Percentiles rank a stretch among this genome's conserved stretches.
Evolutionary conservation across 2,888 invertebrate species (phyloP).

Genomic region (Helleia helle): DNA sequence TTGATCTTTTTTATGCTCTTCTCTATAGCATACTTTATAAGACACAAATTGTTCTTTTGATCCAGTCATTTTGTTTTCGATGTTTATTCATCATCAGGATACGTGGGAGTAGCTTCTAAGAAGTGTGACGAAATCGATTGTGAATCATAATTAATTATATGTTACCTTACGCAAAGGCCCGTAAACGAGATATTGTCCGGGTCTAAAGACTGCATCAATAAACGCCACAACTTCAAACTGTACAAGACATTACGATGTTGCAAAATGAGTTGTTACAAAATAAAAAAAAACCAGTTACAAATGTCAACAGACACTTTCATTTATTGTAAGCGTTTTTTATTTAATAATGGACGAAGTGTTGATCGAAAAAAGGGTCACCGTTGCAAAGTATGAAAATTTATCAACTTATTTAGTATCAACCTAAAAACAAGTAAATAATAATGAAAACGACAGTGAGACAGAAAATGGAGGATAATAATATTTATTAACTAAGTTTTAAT

Average conservation of each 20-base stretch:
- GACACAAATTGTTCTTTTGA: background rate
- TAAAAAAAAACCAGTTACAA: background rate
- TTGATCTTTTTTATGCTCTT: background rate
- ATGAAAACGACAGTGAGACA: no score
- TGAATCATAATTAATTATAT: slow-evolving; percentile 45
- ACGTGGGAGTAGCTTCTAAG: slow-evolving; percentile 44
- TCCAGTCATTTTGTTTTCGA: slow-evolving; percentile 21
- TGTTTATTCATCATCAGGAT: slow-evolving; percentile 35
- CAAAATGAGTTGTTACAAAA: background rate
- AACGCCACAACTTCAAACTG: no score
- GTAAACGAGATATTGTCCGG: no score
- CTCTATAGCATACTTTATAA: background rate
- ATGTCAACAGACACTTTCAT: background rate
- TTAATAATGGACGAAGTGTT: background rate
- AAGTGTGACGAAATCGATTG: slow-evolving; percentile 41
- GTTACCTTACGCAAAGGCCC: slow-evolving; percentile 23
- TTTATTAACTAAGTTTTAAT: no score
- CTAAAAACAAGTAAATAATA: no score
- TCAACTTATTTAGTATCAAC: no score
- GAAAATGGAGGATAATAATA: no score
- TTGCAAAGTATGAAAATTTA: no score
- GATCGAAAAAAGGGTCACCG: background rate
- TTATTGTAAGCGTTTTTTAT: background rate
- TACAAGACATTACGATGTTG: background rate
- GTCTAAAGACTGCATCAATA: no score